phyloP scores from a whole-genome alignment of 2,888 invertebrate species.

The Notodonta ziczac region DNA sequence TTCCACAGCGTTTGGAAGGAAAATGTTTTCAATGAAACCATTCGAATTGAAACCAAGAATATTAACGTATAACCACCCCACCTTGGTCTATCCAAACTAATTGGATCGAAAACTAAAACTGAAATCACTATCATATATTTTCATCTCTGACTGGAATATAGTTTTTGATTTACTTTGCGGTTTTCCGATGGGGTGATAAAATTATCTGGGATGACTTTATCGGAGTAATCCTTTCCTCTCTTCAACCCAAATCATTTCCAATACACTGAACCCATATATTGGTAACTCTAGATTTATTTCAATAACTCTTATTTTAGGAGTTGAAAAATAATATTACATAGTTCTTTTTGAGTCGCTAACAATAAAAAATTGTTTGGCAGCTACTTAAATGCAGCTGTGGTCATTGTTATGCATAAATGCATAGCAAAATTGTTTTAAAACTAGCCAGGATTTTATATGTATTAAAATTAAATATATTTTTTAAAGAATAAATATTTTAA shows the following conservation, averaged over 20 bases:
- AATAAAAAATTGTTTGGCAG: not conserved
- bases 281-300: not conserved
- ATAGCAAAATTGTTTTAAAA: too few relatives aligned
- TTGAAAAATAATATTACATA: not conserved
- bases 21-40: not conserved
- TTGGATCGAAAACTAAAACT: not conserved
- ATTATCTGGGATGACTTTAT: constrained; percentile 28
- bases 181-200: constrained; percentile 23
- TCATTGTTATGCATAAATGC: not conserved
- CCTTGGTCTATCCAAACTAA: not conserved
- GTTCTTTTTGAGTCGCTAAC: too few relatives aligned
- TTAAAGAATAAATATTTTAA: too few relatives aligned
- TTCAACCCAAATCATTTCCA: constrained; percentile 28
- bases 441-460: too few relatives aligned
- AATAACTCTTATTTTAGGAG: not conserved
- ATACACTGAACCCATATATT: constrained; percentile 16
- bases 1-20: not conserved
- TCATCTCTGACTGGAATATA: constrained; percentile 23
- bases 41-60: constrained; percentile 15
- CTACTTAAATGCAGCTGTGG: not conserved
- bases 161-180: constrained; percentile 30
- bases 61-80: constrained; percentile 2
- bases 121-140: too few relatives aligned
- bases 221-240: constrained; percentile 17
- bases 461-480: too few relatives aligned